Evolutionary conservation across 2,113 vertebrate genomes (phyloP), one percentile per base, ranked within the genome.

Genomic region (Platichthys flesus): DNA sequence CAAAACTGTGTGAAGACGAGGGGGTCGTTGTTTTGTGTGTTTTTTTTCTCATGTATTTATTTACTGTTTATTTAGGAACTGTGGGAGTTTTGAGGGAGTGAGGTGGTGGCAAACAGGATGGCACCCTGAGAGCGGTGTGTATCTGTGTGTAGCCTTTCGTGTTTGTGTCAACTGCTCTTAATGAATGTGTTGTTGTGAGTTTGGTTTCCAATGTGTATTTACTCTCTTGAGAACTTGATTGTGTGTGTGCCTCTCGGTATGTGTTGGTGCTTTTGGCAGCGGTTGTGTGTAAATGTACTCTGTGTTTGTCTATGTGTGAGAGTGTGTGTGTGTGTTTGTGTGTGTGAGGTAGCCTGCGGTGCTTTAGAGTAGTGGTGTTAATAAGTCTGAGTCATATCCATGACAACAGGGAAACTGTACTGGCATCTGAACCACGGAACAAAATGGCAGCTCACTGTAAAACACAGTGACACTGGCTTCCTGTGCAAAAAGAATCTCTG

Each of bases 321-420:
- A 71, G 74, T 67, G 77, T 59, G 28, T 21, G 26, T 23, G 56
- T 24, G 24, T 24, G 24, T 24, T 24, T 24, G 74, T 67, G 79
- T 59, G 28, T 21, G 35, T 15, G 56, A 42, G 26, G 67, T 62
- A 49, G 66, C 78, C 86, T 55, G 82, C 74, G 64, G 87, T 73
- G 84, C 74, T 86, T 78, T 83, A 75, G 79, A 80, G 79, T 23
- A 71, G 70, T 72, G 72, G 87, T 91, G 84, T 89, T 92, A 93
- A 90, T 88, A 88, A 89, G 85, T 84, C 83, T 85, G 82, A 88
- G 83, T 85, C 81, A 91, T 93, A 92, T 91, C 91, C 93, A 92
- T 93, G 91, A 91, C 91, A 92, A 93, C 91, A 51, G 79, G 86
- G 77, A 84, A 80, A 87, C 87, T 78, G 71, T 69, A 69, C 72